Conservation (phyloP, 1,140 invertebrate genomes). For the Sipha flava region DNA sequence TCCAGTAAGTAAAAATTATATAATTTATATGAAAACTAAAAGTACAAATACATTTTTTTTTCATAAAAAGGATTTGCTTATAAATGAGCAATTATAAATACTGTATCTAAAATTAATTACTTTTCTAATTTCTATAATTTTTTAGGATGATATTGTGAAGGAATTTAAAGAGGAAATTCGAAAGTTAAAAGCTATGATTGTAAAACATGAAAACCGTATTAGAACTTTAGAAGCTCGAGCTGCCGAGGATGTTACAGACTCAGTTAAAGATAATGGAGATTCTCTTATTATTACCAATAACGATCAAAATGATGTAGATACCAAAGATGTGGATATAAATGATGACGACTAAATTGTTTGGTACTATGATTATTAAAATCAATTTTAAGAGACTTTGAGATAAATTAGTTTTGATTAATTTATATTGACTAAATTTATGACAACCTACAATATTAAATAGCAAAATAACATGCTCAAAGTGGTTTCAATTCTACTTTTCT, state of each 20-base stretch:
- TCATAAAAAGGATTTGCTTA: too few species aligned
- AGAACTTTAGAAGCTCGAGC: conserved; percentile 56
- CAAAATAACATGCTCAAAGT: conserved; percentile 27
- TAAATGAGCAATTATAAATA: too few species aligned
- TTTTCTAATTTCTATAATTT: background rate
- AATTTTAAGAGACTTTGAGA: background rate
- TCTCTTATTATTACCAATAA: background rate
- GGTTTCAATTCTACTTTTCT: conserved; percentile 25
- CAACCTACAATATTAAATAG: background rate
- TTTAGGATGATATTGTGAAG: conserved; percentile 59
- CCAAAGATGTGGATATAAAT: background rate
- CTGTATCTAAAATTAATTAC: too few species aligned
- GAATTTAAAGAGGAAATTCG: conserved; percentile 78
- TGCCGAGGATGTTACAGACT: background rate
- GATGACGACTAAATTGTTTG: background rate
- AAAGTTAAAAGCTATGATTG: conserved; percentile 84
- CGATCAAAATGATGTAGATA: conserved; percentile 1
- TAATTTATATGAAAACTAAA: background rate
- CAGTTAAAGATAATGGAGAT: background rate
- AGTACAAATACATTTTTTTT: too few species aligned
- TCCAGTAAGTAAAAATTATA: conserved; percentile 21
- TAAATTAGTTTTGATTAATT: background rate
- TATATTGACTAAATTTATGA: conserved; percentile 2
- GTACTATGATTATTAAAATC: background rate
- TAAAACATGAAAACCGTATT: conserved; percentile 88